Percentiles rank a stretch among this genome's conserved stretches.
Conservation (phyloP, 37 sponge, comb jelly and placozoan genomes). For the Cladorhizidae sp. region DNA sequence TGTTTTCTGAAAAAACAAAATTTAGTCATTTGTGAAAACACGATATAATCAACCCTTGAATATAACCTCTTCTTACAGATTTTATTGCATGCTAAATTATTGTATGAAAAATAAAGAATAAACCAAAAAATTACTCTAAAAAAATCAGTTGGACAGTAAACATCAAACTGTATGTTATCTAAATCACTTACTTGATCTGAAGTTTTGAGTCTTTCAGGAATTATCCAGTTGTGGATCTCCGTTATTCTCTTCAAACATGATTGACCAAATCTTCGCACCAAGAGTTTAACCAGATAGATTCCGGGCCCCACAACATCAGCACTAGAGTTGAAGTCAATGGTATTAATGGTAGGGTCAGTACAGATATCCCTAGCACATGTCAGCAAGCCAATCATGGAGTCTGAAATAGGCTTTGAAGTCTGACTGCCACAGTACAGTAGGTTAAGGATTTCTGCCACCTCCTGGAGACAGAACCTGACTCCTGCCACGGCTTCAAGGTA, state of each 20-base stretch:
- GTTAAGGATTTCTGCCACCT: slow-evolving; percentile 40
- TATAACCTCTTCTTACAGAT: no score
- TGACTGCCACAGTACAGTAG: not conserved
- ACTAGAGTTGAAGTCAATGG: slow-evolving; percentile 8
- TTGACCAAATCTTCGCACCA: slow-evolving; percentile 64
- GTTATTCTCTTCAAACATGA: slow-evolving; percentile 32
- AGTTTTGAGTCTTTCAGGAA: slow-evolving; percentile 32
- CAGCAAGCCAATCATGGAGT: not conserved
- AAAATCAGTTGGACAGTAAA: not conserved
- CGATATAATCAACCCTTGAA: no score
- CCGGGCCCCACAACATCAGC: slow-evolving; percentile 22
- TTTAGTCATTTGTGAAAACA: no score
- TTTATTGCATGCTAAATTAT: no score
- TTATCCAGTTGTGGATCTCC: slow-evolving; percentile 35
- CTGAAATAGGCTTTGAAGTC: not conserved
- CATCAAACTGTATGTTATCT: not conserved
- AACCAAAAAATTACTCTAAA: no score
- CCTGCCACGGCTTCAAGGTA: slow-evolving; percentile 58
- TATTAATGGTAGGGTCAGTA: slow-evolving; percentile 17
- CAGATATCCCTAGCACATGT: slow-evolving; percentile 8
- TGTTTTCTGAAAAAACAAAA: no score
- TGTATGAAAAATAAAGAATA: no score
- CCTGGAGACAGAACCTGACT: slow-evolving; percentile 47
- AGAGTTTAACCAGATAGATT: slow-evolving; percentile 59
- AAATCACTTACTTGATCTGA: slow-evolving; percentile 32